Evolutionary conservation across 2,888 invertebrate species (phyloP), one percentile per base, ranked within the genome.

Genomic region (Tethea ocularis): DNA sequence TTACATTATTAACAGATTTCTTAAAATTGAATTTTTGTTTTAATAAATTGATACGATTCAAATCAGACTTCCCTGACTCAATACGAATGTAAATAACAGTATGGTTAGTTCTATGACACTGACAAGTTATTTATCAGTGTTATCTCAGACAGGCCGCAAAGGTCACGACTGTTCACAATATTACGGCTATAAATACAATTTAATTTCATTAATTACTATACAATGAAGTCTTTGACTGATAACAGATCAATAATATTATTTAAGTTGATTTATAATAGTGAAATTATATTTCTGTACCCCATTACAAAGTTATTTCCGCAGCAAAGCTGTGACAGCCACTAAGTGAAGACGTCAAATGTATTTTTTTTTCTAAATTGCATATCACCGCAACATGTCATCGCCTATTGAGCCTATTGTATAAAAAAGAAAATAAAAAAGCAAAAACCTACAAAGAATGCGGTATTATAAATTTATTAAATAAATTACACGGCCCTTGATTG

Each of bases 191-290:
- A 89, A 90, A 91, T 91, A 90, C 87, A 81, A 84, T 90, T 89
- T 87, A 88, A 88, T 89, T 90, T 87, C 85, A 89, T 84, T 91
- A 88, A 90, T 91, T 87, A 90, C 81, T 78, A 81, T 80, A 82
- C 84, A 88, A 82, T 83, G 80, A 83, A 86, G 90, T 91, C 91
- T 89, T 87, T 88, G 89, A 88, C 90, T 89, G 89, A 91, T 92
- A 91, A 84, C 76, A 74, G 78, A 77, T 83, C 81, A 82, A 84
- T 84, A 83, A 75, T 74, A 72, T 73, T 68, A 64, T 57, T 69
- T 66, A 64, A 68, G 38, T 61, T 15, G 33, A 36, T 29, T 36
- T 15, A 61, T 59, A 71, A 82, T 84, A 87, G 87, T 84, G 87
- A 87, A 88, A 88, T 84, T 86, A 77, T 82, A 82, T 26, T 75